Base-by-base conservation (phyloP, 2,797 vertebrate species). In the Balearica regulorum region DNA sequence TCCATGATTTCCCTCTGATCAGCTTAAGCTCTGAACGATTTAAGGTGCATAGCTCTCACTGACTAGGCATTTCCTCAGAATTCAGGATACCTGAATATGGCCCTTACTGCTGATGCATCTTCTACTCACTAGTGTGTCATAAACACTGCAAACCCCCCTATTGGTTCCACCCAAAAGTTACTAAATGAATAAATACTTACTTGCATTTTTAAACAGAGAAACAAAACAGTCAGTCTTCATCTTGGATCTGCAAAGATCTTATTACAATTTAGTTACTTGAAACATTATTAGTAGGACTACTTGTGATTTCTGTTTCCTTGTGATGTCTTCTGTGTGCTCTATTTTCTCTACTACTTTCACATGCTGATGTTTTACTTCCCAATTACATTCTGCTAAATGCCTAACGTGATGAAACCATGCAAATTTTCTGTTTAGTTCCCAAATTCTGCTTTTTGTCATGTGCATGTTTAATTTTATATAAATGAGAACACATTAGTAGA, bases 361-460 rank as follows among this genome's bases (percentile, higher is more conserved):
- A 62, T 41, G 33, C 29, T 46, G 29, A 29, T 24, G 48, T 93
- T 93, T 97, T 72, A 66, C 85, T 95, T 97, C 78, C 76, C 55
- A 53, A 5, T 81, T 72, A 66, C 16, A 19, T 41, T 48, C 44
- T 54, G 49, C 69, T 79, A 72, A 94, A 80, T 39, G 35, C 35
- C 35, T 60, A 86, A 79, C 55, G 79, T 9, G 37, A 60, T 51
- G 60, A 92, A 93, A 84, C 65, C 31, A 82, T 41, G 51, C 49
- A 90, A 72, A 97, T 94, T 58, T 75, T 70, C 62, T 57, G 22
- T 58, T 83, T 93, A 71, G 73, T 92, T 96, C 71, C 55, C 35
- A 73, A 92, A 70, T 95, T 91, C 41, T 79, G 46, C 8, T 79
- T 88, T 89, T 70, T 68, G 21, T 44, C 68, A 13, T 20, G 16